phyloP scores from a whole-genome alignment of 37 sponge, comb jelly and placozoan species.

The Dysidea cf. avara region DNA sequence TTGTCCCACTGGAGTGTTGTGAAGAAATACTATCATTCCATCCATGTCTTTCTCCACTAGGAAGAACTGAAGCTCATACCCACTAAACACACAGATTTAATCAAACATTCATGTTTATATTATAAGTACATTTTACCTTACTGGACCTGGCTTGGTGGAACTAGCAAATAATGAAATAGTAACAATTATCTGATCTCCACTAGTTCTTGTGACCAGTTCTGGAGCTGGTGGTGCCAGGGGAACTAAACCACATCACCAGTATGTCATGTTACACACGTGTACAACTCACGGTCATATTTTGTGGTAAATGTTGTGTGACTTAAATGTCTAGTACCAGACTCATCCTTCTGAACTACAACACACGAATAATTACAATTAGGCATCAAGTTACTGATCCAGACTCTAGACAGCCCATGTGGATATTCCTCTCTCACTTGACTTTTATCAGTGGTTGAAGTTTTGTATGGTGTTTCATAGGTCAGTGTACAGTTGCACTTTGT shows the following conservation, averaged over 20 bases:
- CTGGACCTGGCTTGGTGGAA: not conserved
- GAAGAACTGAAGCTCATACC: conserved; percentile 21
- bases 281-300: not conserved
- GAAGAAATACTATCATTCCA: not conserved
- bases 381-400: too few relatives aligned
- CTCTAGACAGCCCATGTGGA: too few relatives aligned
- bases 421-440: too few relatives aligned
- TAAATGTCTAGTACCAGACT: too few relatives aligned
- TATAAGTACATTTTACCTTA: not conserved
- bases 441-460: too few relatives aligned
- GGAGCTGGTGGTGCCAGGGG: conserved; percentile 21
- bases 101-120: not conserved
- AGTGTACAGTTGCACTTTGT: too few relatives aligned
- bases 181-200: not conserved
- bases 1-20: not conserved
- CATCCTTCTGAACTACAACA: too few relatives aligned
- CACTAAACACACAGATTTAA: conserved; percentile 1
- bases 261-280: not conserved
- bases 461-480: too few relatives aligned
- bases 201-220: not conserved
- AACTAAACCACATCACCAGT: not conserved
- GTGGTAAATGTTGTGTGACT: too few relatives aligned
- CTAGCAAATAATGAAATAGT: not conserved
- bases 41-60: conserved; percentile 1
- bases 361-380: too few relatives aligned